Conservation (phyloP, 2,797 vertebrate genomes). For the Lophius americanus region DNA sequence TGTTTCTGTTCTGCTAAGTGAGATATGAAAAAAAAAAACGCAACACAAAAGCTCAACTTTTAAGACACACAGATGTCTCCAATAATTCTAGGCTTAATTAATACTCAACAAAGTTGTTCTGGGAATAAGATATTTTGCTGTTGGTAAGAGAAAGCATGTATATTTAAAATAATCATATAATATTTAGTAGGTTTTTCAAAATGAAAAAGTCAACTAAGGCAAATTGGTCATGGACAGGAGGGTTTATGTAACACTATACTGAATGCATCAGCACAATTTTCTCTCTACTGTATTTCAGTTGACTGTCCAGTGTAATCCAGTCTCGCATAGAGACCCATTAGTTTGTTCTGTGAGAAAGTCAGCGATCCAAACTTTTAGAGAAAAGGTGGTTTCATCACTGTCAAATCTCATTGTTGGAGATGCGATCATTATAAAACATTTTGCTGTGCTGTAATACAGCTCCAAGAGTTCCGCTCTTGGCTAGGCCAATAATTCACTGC, state of each 20-base stretch:
- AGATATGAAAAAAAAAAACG: slow-evolving; percentile 18
- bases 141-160: slow-evolving; percentile 23
- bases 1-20: slow-evolving; percentile 25
- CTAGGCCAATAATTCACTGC: no score
- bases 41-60: slow-evolving; percentile 13
- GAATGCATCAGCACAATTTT: neutral
- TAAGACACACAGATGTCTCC: slow-evolving; percentile 12
- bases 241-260: slow-evolving; percentile 9
- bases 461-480: no score
- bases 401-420: no score
- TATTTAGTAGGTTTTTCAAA: slow-evolving; percentile 16
- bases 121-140: slow-evolving; percentile 8
- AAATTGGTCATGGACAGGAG: neutral
- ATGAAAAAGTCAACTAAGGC: neutral
- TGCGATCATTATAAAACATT: no score
- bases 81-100: slow-evolving; percentile 13
- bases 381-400: no score
- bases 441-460: no score
- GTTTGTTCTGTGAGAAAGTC: no score
- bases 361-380: no score
- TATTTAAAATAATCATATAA: slow-evolving; percentile 28
- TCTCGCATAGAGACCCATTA: no score
- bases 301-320: no score
- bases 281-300: neutral
- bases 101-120: slow-evolving; percentile 25